Base-by-base conservation (phyloP, 2,888 invertebrate genomes). In the Saturnia japonica region DNA sequence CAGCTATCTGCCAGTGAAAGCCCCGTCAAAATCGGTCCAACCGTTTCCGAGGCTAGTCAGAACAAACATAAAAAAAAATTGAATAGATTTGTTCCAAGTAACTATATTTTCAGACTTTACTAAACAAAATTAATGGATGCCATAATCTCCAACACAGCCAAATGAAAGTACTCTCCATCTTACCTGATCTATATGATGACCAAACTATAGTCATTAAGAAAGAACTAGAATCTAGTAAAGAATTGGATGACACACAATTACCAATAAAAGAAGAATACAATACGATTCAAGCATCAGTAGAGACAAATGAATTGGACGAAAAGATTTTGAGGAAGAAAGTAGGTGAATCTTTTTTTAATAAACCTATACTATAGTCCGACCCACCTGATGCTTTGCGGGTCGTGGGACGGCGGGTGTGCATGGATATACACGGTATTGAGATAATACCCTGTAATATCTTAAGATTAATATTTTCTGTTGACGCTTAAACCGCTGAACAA, bases 211-310 rank as follows among this genome's bases (percentile, higher is more conserved):
- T n/a, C 7, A 14, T 66, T 6, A 66, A 66, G 28, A 47, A 4
- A 9, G 69, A 69, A 11, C 40, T 40, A 22, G 22, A 34, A 11
- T 7, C 22, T 16, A 42, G 25, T 51, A 66, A 22, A 40, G 60
- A 70, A 6, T 42, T 66, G 25, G 25, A 47, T 19, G 66, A 40
- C 1, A 62, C 16, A 34, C 19, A 28, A 34, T 28, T 62, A 34
- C 34, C 28, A 34, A 62, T 62, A 62, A 62, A 62, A 62, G n/a
- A 62, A 34, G 34, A 62, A 62, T 28, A 28, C 8, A 62, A 62
- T 14, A 1, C 3, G 19, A 47, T 7, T 22, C 22, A 22, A 11
- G 9, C 22, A 22, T 54, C 22, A 22, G 54, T 54, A 0, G 11
- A 22, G 8, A 22, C 54, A 9, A n/a, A 54, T 9, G 22, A 54